phyloP scores from a whole-genome alignment of 1,140 invertebrate species.

The Brachionus rotundiformis region DNA sequence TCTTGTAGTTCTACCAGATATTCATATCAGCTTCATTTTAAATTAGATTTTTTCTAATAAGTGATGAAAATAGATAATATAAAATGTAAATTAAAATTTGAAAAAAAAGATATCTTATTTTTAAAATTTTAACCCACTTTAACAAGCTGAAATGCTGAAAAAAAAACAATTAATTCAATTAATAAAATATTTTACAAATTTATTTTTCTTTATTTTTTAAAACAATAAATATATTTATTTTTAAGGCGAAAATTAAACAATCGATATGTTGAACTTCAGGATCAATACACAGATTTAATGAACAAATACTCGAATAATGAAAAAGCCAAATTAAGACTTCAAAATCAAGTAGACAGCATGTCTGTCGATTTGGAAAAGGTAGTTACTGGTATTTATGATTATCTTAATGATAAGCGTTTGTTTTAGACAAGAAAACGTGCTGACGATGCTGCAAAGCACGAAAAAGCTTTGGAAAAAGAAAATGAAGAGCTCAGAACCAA shows the following conservation, averaged over 20 bases:
- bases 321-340: slow-evolving; percentile 47
- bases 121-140: too few species aligned
- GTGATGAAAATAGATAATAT: too few species aligned
- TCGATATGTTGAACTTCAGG: slow-evolving; percentile 45
- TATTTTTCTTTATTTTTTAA: not conserved
- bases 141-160: too few species aligned
- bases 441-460: slow-evolving; percentile 7
- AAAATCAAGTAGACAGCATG: slow-evolving; percentile 46
- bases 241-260: slow-evolving; percentile 50
- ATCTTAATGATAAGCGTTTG: not conserved
- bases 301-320: slow-evolving; percentile 39
- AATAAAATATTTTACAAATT: not conserved
- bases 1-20: too few species aligned
- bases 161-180: not conserved
- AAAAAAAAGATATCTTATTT: too few species aligned
- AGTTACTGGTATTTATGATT: not conserved
- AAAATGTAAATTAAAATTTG: too few species aligned
- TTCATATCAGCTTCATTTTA: too few species aligned
- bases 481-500: slow-evolving; percentile 1
- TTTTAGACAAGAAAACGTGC: slow-evolving; percentile 27
- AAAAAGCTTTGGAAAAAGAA: slow-evolving; percentile 52
- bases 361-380: slow-evolving; percentile 32
- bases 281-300: slow-evolving; percentile 15
- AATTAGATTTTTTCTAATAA: too few species aligned
- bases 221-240: not conserved